Evolutionary conservation across 1,140 invertebrate species (phyloP), one percentile per base, ranked within the genome.

Genomic region (Drosophila dunni): DNA sequence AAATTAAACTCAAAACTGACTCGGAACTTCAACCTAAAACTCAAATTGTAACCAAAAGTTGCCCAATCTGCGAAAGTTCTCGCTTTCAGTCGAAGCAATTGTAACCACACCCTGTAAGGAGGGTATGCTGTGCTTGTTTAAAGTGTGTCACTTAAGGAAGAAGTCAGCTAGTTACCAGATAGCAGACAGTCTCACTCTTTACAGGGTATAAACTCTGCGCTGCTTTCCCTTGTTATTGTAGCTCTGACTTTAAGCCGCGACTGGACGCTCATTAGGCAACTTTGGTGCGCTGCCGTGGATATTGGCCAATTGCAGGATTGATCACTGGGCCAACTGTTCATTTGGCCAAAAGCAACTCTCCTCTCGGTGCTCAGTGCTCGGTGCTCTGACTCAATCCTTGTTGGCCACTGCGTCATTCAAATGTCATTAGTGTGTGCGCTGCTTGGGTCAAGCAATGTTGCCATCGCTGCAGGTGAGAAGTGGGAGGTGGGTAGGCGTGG

Each of bases 381-480:
- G 46, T 38, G 54, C 46, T 45, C 45, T 54, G 68, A 33, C 42
- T 38, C 62, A 67, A 73, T 56, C 13, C 44, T 51, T 33, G 7
- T 17, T 46, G 40, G 36, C 20, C 38, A 42, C 51, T 15, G 34
- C 60, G 84, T 88, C 84, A 89, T 89, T 89, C 80, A 71, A 89
- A 88, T 80, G 84, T 89, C 80, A 88, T 88, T 88, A 89, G 84
- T 63, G 68, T 33, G 29, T 63, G 68, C 36, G 29, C 36, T 45
- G 66, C 33, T 51, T 66, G 29, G 46, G 46, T 56, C 60, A 58
- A 50, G 57, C 15, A 10, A 13, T 63, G 67, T 40, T 53, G 17
- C 44, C 46, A 10, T 13, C 15, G 46, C 34, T 10, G 45, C 36
- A 66, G 76, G 61, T 57, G 44, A 48, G 60, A 29, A 6, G 24